Conservation (phyloP, 2,888 invertebrate genomes). For the Protophormia terraenovae region DNA sequence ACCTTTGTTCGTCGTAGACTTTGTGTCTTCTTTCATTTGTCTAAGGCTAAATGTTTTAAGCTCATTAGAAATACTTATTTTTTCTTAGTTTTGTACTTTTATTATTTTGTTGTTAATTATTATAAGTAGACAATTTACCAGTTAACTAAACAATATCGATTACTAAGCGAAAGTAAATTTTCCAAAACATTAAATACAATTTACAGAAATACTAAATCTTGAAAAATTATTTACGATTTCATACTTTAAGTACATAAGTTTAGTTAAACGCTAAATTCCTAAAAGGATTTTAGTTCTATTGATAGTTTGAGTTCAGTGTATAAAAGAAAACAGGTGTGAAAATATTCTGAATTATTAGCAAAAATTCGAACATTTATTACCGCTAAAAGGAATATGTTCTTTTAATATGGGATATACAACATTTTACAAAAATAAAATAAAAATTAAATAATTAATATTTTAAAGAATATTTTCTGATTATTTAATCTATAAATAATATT, state of each 20-base stretch:
- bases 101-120: constrained; percentile 62
- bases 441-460: no score
- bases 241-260: no score
- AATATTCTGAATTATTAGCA: no score
- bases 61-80: constrained; percentile 73
- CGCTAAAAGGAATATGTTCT: no score
- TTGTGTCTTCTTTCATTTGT: constrained; percentile 58
- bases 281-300: no score
- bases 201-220: constrained; percentile 34
- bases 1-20: constrained; percentile 61
- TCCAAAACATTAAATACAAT: constrained; percentile 64
- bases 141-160: constrained; percentile 66
- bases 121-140: constrained; percentile 63
- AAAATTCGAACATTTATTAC: no score
- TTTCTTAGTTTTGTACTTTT: not conserved
- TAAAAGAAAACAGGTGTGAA: no score
- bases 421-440: no score
- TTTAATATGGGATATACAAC: no score
- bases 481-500: not conserved
- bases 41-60: constrained; percentile 72
- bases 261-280: no score
- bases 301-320: no score
- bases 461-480: no score
- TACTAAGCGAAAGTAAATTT: constrained; percentile 59
- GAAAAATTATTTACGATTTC: not conserved